Conservation (phyloP, 2,888 invertebrate species). For the Brenthis hecate region DNA sequence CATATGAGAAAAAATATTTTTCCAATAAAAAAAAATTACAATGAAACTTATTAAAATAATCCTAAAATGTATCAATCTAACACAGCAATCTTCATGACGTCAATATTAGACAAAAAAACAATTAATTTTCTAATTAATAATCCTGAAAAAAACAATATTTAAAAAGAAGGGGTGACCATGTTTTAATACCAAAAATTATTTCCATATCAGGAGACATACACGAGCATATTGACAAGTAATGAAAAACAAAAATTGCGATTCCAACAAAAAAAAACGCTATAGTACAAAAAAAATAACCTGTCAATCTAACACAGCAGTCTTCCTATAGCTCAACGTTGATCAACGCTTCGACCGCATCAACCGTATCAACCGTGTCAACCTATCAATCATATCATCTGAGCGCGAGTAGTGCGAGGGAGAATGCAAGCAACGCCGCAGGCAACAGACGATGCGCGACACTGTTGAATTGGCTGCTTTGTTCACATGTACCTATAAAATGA, state of each 20-base stretch:
- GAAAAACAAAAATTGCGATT: background rate
- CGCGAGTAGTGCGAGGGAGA: conserved; percentile 39
- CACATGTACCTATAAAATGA: conserved; percentile 68
- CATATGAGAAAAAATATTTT: too few species aligned
- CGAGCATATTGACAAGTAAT: background rate
- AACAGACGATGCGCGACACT: conserved; percentile 52
- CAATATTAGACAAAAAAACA: too few species aligned
- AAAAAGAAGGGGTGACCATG: too few species aligned
- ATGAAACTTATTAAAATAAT: too few species aligned
- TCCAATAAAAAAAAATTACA: too few species aligned
- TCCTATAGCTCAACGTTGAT: background rate
- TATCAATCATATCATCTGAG: conserved; percentile 38
- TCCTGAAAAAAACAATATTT: too few species aligned
- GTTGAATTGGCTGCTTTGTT: conserved; percentile 76
- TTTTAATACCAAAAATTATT: too few species aligned
- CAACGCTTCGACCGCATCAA: background rate
- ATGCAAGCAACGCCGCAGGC: conserved; percentile 40
- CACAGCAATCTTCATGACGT: too few species aligned
- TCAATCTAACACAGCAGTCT: conserved; percentile 14
- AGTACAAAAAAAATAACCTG: background rate
- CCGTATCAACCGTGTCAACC: conserved; percentile 17
- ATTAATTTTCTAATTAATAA: too few species aligned
- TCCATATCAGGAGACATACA: background rate
- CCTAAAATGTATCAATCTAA: too few species aligned
- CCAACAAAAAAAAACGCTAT: background rate